phyloP scores from a whole-genome alignment of 2,113 vertebrate genomes.

The Catharus bicknelli region DNA sequence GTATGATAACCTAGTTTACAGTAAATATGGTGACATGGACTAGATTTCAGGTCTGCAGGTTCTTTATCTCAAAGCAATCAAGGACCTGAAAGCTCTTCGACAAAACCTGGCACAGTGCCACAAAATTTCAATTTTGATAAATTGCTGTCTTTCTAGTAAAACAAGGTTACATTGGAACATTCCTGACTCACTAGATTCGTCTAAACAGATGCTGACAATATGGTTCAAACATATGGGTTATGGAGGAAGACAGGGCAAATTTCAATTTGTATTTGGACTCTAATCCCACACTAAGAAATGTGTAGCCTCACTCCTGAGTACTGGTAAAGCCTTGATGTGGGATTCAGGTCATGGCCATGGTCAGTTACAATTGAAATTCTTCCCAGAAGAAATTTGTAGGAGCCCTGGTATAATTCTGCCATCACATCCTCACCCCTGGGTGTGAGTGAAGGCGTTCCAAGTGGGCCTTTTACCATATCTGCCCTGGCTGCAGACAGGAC shows the following conservation, averaged over 20 bases:
- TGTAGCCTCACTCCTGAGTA: slow-evolving; percentile 5
- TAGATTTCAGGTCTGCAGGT: background rate
- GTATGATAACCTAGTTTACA: background rate
- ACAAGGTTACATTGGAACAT: slow-evolving; percentile 6
- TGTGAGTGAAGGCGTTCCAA: fast-evolving
- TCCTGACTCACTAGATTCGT: slow-evolving; percentile 8
- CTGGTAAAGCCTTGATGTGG: slow-evolving; percentile 34
- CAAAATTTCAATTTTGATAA: slow-evolving; percentile 42
- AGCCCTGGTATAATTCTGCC: slow-evolving; percentile 11
- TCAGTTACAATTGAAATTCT: background rate
- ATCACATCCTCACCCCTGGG: slow-evolving; percentile 32
- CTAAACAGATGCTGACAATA: slow-evolving; percentile 59
- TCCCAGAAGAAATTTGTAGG: slow-evolving; percentile 20
- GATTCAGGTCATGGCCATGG: slow-evolving; percentile 13
- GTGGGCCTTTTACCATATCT: background rate
- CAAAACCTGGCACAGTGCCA: background rate
- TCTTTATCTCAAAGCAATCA: background rate
- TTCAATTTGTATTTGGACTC: slow-evolving; percentile 57
- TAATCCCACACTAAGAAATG: background rate
- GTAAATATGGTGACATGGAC: background rate
- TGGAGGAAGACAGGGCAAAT: slow-evolving; percentile 29
- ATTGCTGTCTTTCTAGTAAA: slow-evolving; percentile 42
- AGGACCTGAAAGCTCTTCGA: background rate
- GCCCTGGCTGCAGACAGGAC: background rate
- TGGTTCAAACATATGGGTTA: slow-evolving; percentile 17